phyloP scores from a whole-genome alignment of 2,797 vertebrate species.

The Myioborus miniatus region DNA sequence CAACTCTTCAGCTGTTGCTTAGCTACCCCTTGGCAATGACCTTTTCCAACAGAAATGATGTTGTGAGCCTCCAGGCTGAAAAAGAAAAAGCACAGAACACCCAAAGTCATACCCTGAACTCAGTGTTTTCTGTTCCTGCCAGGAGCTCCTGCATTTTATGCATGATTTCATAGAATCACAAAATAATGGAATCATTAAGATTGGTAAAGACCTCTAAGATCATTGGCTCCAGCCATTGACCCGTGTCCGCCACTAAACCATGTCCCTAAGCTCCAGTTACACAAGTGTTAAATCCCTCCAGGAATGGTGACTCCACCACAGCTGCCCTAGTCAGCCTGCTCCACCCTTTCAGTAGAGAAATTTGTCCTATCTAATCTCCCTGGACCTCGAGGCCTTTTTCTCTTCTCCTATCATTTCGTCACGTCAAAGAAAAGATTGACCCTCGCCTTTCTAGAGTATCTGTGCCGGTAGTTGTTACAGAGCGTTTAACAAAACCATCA shows the following conservation, averaged over 20 bases:
- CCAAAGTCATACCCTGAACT: background rate
- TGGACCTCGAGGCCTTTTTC: background rate
- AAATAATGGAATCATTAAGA: background rate
- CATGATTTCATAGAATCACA: background rate
- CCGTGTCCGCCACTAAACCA: too few species aligned
- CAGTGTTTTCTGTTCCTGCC: background rate
- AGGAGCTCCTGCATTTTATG: background rate
- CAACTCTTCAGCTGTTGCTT: slow-evolving; percentile 2
- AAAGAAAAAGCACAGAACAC: background rate
- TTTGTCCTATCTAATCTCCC: background rate
- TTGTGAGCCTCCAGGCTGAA: background rate
- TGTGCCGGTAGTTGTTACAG: background rate
- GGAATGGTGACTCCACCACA: background rate
- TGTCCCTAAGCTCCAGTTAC: background rate
- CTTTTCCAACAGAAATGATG: slow-evolving; percentile 8
- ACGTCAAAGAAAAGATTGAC: rapidly evolving
- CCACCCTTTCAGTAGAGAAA: background rate
- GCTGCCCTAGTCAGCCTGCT: background rate
- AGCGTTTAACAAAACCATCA: background rate
- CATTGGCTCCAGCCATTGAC: background rate
- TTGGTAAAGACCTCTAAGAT: background rate
- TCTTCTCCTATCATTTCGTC: background rate
- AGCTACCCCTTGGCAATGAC: slow-evolving; percentile 31
- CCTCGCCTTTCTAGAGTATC: background rate
- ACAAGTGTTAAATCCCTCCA: background rate